These are phyloP conservation scores for Cantharis rufa DNA, from an alignment of 2,888 invertebrate species.

Conservation along the genomic window DNA sequence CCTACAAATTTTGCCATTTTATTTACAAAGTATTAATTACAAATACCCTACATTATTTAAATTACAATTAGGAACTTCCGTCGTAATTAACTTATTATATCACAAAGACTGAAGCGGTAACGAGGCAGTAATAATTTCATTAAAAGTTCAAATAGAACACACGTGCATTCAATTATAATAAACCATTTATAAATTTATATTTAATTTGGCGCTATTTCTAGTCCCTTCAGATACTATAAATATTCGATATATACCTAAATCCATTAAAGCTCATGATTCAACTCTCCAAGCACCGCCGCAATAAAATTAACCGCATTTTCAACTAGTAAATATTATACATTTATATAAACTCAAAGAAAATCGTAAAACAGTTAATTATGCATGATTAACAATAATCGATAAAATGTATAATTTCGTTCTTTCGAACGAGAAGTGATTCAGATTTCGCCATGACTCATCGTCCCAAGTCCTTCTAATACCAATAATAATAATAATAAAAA, in stretches of 20 bases:
- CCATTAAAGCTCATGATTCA: slow-evolving; percentile 13
- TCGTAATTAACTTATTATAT: slow-evolving; percentile 54
- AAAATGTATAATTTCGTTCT: neutral
- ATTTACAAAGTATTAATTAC: slow-evolving; percentile 52
- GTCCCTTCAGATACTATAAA: slow-evolving; percentile 44
- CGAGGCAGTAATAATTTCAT: slow-evolving; percentile 53
- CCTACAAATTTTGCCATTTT: slow-evolving; percentile 41
- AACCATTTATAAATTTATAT: slow-evolving; percentile 53
- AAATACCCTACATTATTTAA: slow-evolving; percentile 55
- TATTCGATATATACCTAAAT: slow-evolving; percentile 19
- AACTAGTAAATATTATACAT: neutral
- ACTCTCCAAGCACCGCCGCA: slow-evolving; percentile 5
- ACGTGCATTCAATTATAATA: slow-evolving; percentile 54
- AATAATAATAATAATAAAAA: neutral
- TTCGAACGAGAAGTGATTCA: slow-evolving; percentile 8
- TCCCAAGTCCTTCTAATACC: slow-evolving; percentile 24
- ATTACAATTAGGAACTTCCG: slow-evolving; percentile 55
- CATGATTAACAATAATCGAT: neutral
- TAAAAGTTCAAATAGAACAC: slow-evolving; percentile 53
- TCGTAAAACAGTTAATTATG: neutral
- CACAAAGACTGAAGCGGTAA: slow-evolving; percentile 53
- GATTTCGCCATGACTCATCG: slow-evolving; percentile 27
- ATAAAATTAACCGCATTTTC: slow-evolving; percentile 11
- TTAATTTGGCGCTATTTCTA: slow-evolving; percentile 48
- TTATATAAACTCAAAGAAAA: neutral